phyloP scores from a whole-genome alignment of 2,113 vertebrate species.

The Pachycephala philippinensis region DNA sequence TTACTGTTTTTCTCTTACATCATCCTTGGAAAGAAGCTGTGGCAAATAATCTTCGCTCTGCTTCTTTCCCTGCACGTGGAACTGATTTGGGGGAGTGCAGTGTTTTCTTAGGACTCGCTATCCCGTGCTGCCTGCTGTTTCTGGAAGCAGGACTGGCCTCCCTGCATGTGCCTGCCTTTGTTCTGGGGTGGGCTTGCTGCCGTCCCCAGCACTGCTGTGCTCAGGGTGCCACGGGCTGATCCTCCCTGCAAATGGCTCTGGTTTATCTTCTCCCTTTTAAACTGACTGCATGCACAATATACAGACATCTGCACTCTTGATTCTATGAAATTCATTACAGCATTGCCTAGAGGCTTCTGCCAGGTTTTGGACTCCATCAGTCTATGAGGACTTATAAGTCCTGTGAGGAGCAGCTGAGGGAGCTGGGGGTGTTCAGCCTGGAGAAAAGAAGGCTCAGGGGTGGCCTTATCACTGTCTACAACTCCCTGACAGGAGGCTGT shows the following conservation, averaged over 20 bases:
- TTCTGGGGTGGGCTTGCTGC: slow-evolving; percentile 1
- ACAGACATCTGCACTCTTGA: background rate
- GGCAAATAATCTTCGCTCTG: background rate
- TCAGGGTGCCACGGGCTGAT: background rate
- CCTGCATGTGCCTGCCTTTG: background rate
- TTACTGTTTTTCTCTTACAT: background rate
- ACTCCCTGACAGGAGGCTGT: background rate
- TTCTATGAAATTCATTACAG: background rate
- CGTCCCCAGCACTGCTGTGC: rapidly evolving
- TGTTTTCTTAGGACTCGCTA: background rate
- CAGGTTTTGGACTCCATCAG: background rate
- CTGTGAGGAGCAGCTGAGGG: background rate
- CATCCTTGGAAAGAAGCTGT: background rate
- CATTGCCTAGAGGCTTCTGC: background rate
- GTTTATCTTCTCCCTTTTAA: background rate
- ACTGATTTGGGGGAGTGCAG: background rate
- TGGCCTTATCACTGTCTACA: background rate
- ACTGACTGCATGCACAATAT: background rate
- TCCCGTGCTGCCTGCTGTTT: background rate
- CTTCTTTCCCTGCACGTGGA: background rate
- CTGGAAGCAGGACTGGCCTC: background rate
- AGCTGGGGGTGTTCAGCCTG: background rate
- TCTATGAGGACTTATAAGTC: background rate
- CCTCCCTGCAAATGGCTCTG: background rate
- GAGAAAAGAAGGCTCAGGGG: background rate